These are phyloP conservation scores for Brenthis ino DNA, from an alignment of 2,888 invertebrate species.

Conservation along the genomic window DNA sequence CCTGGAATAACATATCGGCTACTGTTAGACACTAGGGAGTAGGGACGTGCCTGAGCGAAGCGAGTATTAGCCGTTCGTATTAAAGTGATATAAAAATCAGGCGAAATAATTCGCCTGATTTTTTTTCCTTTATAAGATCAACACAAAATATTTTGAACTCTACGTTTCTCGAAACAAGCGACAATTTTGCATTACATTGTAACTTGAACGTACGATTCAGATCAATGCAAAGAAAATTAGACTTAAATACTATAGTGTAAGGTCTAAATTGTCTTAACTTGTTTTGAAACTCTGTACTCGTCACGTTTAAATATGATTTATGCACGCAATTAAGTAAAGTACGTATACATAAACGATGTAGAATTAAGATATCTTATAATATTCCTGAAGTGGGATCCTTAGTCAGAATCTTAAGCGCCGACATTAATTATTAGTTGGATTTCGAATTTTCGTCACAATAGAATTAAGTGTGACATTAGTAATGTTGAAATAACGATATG, in stretches of 20 bases:
- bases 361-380: conserved; percentile 71
- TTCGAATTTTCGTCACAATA: conserved; percentile 8
- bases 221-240: conserved; percentile 9
- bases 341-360: conserved; percentile 71
- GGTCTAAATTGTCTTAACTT: conserved; percentile 4
- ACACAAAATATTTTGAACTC: conserved; percentile 6
- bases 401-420: conserved; percentile 51
- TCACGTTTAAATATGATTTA: conserved; percentile 82
- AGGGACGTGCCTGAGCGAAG: too few species aligned
- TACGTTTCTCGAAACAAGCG: neutral
- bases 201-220: neutral
- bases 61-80: too few species aligned
- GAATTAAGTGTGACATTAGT: conserved; percentile 8
- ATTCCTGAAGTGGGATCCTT: conserved; percentile 57
- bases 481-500: conserved; percentile 4
- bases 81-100: too few species aligned
- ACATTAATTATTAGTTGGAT: conserved; percentile 52
- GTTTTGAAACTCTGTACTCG: conserved; percentile 55
- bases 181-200: conserved; percentile 18
- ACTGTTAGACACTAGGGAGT: too few species aligned
- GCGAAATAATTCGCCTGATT: neutral
- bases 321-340: conserved; percentile 81
- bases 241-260: neutral
- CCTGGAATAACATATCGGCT: too few species aligned
- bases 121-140: conserved; percentile 24